Base-by-base conservation (phyloP, 2,888 invertebrate genomes). In the Tetranychus piercei region DNA sequence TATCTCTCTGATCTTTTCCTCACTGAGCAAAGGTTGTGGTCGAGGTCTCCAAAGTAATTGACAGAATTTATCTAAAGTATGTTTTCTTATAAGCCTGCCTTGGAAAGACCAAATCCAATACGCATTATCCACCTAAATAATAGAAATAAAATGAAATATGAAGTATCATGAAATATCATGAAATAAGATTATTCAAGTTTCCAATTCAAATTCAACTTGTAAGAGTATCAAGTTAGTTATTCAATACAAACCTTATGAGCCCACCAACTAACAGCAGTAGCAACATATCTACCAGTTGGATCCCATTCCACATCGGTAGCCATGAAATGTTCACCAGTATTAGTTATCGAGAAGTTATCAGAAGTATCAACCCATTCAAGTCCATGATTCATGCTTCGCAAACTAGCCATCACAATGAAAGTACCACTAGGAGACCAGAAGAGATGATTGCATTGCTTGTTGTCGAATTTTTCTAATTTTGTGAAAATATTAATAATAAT, bases 41-140 rank as follows among this genome's bases (percentile, higher is more conserved):
- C 97, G 86, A 34, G 99, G 99, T 78, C 99, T 87, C 97, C 97
- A 99, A 81, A 92, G 85, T 81, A 94, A 88, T 84, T 96, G 94
- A 74, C 93, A 92, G 83, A 99, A 95, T 73, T 89, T 89, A 80
- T 95, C 96, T 79, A 94, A 86, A 83, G 91, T 90, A 77, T 92
- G 89, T 80, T 95, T 86, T 79, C 88, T 87, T 72, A 91, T 82
- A 77, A 89, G 85, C 78, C 87, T 86, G 4, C 89, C 89, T 85
- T 99, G 97, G 89, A 99, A 97, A 64, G 94, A 93, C 91, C 96
- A 96, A 81, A 99, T 88, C 87, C 94, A 94, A 84, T 93, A 99
- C 2, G 94, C 96, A 78, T 86, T 86, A 81, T 88, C 88, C 74
- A 85, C 84, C 83, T 86, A 80, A 18, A 78, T 76, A 44, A 77